Base-by-base conservation (phyloP, 2,113 vertebrate genomes). In the Spea multiplicata region DNA sequence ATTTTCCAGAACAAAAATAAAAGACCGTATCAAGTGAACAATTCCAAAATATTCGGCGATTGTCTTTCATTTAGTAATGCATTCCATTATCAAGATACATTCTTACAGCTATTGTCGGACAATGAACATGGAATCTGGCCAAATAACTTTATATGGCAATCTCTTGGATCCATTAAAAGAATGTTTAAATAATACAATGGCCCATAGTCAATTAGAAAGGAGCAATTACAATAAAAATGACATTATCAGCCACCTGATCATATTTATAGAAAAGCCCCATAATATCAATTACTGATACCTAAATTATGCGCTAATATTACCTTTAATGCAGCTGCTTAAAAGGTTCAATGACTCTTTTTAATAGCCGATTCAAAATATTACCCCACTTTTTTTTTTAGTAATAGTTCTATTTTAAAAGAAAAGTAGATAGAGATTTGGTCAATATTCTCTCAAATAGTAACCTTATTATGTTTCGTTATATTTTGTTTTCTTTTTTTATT, bases 161-260 rank as follows among this genome's bases (percentile, higher is more conserved):
- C 71, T 73, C 10, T 44, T 8, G 64, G 49, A 57, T 53, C 71
- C 62, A 73, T 79, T 79, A 73, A 79, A 79, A 73, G 49, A 44
- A 53, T 62, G 48, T 79, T 73, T 73, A 30, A 79, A 67, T 79
- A 72, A 65, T 67, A 79, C 61, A 79, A 79, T 67, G 70, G 61
- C n/a, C 62, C 71, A 71, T 50, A 66, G 69, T 78, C 76, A 72
- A 78, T 78, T 78, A 79, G 70, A 71, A 66, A 62, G 65, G 66
- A 16, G 77, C 70, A 73, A 79, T 79, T 79, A 66, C 70, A 52
- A 55, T 79, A 73, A 79, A 79, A 73, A 73, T 73, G 69, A 50
- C 77, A 73, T 10, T 9, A 52, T 45, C 66, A 73, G 57, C 44
- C 70, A 79, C 70, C 70, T 79, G 77, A 73, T 59, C 66, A 66